These are phyloP conservation scores for Pygathrix nemaeus DNA, from an alignment of 2,113 vertebrate species.

Conservation along the genomic window DNA sequence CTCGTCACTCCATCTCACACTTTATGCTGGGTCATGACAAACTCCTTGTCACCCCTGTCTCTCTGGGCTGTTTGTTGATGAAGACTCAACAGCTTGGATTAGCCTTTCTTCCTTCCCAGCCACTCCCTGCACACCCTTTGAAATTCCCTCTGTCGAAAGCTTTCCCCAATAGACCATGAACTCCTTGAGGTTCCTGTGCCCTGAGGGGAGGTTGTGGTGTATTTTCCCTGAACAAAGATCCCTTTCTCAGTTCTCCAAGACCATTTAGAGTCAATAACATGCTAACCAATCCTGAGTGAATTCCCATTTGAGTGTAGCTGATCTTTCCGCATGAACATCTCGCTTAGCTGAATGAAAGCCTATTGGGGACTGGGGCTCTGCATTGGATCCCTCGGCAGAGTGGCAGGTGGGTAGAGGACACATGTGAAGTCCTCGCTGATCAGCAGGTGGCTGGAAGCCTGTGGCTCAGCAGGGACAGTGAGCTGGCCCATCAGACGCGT, in stretches of 20 bases:
- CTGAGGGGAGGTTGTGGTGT: background rate
- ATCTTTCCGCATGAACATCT: background rate
- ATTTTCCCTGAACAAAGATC: background rate
- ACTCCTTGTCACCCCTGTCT: background rate
- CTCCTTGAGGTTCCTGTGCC: background rate
- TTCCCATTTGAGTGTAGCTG: background rate
- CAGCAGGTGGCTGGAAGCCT: background rate
- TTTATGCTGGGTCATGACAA: background rate
- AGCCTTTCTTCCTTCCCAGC: background rate
- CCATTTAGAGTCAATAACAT: background rate
- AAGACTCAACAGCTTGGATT: background rate
- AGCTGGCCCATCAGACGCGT: background rate
- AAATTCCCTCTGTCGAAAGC: background rate
- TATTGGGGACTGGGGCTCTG: background rate
- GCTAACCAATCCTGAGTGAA: background rate
- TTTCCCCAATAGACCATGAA: background rate
- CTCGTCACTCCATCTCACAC: background rate
- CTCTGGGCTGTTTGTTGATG: too few species aligned
- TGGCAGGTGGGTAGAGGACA: background rate
- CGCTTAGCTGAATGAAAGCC: background rate
- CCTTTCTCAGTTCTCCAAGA: background rate
- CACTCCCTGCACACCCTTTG: background rate
- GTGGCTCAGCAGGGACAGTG: background rate
- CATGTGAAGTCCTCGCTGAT: background rate
- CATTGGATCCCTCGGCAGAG: rapidly evolving